Base-by-base conservation (phyloP, 2,888 invertebrate species). In the Eulithis testata region DNA sequence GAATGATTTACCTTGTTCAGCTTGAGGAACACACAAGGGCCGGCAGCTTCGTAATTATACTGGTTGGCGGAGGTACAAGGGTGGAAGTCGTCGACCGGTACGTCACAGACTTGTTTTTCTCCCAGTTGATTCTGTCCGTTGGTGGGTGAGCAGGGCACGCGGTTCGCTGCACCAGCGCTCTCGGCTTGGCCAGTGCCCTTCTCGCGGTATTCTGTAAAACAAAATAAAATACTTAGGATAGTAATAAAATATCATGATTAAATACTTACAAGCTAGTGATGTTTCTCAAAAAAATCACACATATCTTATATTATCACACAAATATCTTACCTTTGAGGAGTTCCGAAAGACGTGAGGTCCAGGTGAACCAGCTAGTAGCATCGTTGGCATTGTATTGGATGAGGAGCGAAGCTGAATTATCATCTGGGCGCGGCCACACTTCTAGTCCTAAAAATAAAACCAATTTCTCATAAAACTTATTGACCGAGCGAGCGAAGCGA, bases 11-110 rank as follows among this genome's bases (percentile, higher is more conserved):
- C 98, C 96, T 97, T 98, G 90, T 99, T 99, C 77, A 99, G 94
- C 89, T 99, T 99, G 76, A 99, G 95, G 93, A 99, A 96, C 85
- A 99, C 97, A 89, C 99, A 99, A 12, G 99, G 99, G 64, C 96
- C 96, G 66, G 96, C 97, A 75, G 95, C 94, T 73, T 96, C 95
- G 90, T 96, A 99, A 83, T 98, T 98, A 91, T 96, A 99, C 79
- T 96, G 95, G 74, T 96, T 95, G 43, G 94, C 94, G 65, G 95
- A 93, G 68, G 96, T 95, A 91, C 99, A 99, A 56, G 96, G 96
- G 54, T 94, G 94, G 93, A 97, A 97, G 63, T 94, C 91, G 60
- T 94, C 90, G 58, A 97, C 91, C 53, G 97, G 95, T 72, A 98
- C 96, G 74, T 96, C 95, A 89, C 99, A 99, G 50, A 97, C 97